phyloP scores from a whole-genome alignment of 2,113 vertebrate species.

The Oryzias melastigma region DNA sequence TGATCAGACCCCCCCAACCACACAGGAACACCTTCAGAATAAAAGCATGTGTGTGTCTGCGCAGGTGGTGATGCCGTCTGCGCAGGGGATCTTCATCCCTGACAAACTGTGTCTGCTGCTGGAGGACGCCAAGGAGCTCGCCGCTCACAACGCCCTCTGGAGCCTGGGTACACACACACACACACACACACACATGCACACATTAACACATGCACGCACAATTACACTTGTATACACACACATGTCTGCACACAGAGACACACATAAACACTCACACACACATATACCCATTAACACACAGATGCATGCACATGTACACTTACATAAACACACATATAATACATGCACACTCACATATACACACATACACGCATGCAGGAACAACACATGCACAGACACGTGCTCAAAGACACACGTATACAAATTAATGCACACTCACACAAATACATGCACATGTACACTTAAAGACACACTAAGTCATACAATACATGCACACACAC shows the following conservation, averaged over 20 bases:
- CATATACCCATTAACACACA: no score
- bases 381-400: no score
- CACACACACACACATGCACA: neutral
- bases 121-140: slow-evolving; percentile 92
- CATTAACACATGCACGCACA: neutral
- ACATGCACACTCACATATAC: no score
- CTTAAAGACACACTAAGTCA: no score
- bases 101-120: slow-evolving; percentile 86
- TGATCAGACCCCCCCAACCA: neutral
- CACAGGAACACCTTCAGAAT: neutral
- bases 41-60: slow-evolving; percentile 5
- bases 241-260: neutral
- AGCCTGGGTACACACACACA: slow-evolving; percentile 36
- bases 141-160: slow-evolving; percentile 85
- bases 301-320: no score
- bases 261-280: no score
- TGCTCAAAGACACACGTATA: no score
- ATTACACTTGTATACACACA: neutral
- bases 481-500: no score
- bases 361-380: neutral
- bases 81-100: slow-evolving; percentile 84
- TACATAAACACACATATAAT: no score
- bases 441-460: no score
- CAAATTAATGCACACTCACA: no score
- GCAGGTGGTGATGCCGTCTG: slow-evolving; percentile 80